A percentile compares a stretch with the other conserved stretches of the same genome.
Evolutionary conservation across 2,888 invertebrate genomes (phyloP).

Genomic region (Habroteleia sp.): DNA sequence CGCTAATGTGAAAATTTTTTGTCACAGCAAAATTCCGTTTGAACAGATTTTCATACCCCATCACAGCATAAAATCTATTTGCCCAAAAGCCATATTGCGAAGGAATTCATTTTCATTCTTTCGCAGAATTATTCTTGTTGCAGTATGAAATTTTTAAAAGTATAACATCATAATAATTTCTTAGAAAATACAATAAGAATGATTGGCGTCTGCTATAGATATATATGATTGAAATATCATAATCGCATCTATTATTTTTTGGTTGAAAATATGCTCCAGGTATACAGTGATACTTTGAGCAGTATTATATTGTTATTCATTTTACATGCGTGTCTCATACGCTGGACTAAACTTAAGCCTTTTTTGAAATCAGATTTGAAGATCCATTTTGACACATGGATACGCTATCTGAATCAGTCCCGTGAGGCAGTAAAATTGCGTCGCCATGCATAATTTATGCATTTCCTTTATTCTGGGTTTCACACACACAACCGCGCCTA

Average conservation of each 20-base stretch:
- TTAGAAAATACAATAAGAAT: no score
- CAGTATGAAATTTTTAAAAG: no score
- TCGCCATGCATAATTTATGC: conserved; percentile 71
- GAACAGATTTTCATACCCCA: no score
- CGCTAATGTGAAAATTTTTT: no score
- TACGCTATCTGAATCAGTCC: conserved; percentile 55
- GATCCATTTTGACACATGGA: conserved; percentile 16
- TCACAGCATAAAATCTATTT: no score
- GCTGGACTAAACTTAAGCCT: conserved; percentile 1
- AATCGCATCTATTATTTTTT: conserved; percentile 16
- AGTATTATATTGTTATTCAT: conserved; percentile 43
- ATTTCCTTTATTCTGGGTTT: conserved; percentile 68
- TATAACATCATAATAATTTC: no score
- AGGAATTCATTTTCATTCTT: no score
- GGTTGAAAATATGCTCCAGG: conserved; percentile 11
- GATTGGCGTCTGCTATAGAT: no score
- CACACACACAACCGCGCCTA: conserved; percentile 72
- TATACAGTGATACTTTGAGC: conserved; percentile 14
- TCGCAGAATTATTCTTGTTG: no score
- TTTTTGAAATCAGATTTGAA: conserved; percentile 38
- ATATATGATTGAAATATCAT: conserved; percentile 36
- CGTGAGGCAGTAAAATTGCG: conserved; percentile 63
- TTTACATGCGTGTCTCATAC: conserved; percentile 26
- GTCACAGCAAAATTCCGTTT: no score
- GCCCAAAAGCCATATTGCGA: no score